A percentile compares a stretch with the other conserved stretches of the same genome.
Conservation (phyloP, 2,113 vertebrate genomes). For the Gopherus evgoodei region DNA sequence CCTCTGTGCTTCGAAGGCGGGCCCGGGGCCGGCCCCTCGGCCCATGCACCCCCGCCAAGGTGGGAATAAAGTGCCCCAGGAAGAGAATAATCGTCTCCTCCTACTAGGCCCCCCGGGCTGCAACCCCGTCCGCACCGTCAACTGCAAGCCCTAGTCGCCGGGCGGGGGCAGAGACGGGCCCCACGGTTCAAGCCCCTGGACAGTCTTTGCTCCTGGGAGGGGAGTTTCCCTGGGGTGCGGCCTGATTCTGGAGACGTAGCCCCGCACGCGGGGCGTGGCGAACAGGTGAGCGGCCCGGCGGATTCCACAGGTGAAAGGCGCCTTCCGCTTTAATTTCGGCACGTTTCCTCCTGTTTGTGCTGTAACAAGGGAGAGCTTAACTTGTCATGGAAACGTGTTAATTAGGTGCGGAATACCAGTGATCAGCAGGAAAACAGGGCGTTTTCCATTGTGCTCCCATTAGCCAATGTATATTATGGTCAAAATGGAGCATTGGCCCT, state of each 20-base stretch:
- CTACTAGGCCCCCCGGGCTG: too few species aligned
- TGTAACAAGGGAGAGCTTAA: background rate
- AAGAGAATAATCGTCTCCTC: background rate
- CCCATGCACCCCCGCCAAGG: background rate
- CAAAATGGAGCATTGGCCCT: background rate
- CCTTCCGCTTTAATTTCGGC: background rate
- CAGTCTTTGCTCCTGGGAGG: background rate
- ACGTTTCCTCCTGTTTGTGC: background rate
- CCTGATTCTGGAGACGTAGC: background rate
- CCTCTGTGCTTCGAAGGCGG: background rate
- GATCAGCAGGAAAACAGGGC: background rate
- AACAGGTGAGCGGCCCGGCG: background rate
- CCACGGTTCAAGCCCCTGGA: background rate
- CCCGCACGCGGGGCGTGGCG: background rate
- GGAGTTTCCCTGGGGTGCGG: background rate
- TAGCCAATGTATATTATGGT: too few species aligned
- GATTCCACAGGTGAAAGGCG: conserved; percentile 49
- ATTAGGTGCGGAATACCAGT: background rate
- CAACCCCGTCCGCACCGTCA: background rate
- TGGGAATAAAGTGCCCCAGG: background rate
- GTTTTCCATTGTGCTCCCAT: background rate
- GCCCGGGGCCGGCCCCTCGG: background rate
- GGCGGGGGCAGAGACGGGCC: background rate
- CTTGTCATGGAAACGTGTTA: background rate
- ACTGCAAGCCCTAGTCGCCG: too few species aligned